Percentiles rank a stretch among this genome's conserved stretches.
Evolutionary conservation across 2,797 vertebrate genomes (phyloP).

Genomic region (Syngnathus acus): DNA sequence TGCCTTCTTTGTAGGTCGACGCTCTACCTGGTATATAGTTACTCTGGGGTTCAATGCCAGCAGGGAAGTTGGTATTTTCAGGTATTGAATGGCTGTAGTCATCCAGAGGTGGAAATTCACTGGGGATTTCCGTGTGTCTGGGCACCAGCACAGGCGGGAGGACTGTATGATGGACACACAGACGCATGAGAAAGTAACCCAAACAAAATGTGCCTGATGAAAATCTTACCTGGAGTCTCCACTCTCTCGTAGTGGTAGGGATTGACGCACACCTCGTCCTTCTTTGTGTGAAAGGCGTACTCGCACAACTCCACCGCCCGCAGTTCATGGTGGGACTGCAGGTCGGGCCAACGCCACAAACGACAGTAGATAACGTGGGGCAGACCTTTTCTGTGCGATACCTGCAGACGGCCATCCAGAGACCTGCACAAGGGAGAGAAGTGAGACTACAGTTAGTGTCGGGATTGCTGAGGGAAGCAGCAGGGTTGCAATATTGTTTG

Average conservation of each 20-base stretch:
- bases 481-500: not conserved
- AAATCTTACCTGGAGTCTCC: constrained; percentile 85
- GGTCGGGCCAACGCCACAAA: constrained; percentile 98
- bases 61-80: constrained; percentile 98
- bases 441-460: not conserved
- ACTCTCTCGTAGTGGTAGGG: constrained; percentile 98
- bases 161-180: constrained; percentile 66
- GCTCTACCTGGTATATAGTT: constrained; percentile 96
- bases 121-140: constrained; percentile 92
- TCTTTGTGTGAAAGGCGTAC: constrained; percentile 97
- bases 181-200: constrained; percentile 1
- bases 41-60: constrained; percentile 94
- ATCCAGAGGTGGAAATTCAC: constrained; percentile 90
- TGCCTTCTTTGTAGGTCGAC: not conserved
- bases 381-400: constrained; percentile 94
- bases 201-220: constrained; percentile 7
- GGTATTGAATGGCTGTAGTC: constrained; percentile 99
- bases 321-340: constrained; percentile 98
- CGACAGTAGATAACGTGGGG: constrained; percentile 99
- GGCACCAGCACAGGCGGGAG: constrained; percentile 95
- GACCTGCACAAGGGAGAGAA: constrained; percentile 70
- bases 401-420: constrained; percentile 91
- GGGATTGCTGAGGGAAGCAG: not conserved
- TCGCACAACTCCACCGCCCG: constrained; percentile 95
- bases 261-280: constrained; percentile 97